phyloP scores from a whole-genome alignment of 2,797 vertebrate species.

The Ceryle rudis region DNA sequence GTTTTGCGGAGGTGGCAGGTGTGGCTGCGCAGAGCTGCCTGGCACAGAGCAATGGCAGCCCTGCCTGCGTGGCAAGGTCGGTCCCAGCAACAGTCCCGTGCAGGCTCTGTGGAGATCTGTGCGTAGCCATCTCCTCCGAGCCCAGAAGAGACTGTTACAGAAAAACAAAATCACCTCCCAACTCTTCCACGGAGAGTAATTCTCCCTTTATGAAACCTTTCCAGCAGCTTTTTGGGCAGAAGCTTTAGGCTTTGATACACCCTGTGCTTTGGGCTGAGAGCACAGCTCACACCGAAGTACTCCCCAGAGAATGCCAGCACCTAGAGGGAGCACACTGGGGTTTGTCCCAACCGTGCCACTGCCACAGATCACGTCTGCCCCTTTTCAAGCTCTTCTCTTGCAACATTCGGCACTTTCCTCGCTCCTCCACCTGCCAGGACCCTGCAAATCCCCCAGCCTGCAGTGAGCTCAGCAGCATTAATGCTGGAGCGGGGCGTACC shows the following conservation, averaged over 20 bases:
- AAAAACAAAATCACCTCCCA: not conserved
- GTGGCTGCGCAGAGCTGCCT: accelerated
- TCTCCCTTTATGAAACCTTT: not conserved
- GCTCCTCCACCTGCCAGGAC: not conserved
- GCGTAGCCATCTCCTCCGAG: accelerated
- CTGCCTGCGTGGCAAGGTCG: accelerated
- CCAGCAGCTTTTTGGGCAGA: not conserved
- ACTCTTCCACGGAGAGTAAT: not conserved
- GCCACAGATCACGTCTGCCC: accelerated
- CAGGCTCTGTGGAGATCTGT: not conserved
- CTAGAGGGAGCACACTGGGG: accelerated
- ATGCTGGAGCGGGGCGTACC: not conserved
- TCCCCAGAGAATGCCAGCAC: not conserved
- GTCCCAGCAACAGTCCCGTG: not conserved
- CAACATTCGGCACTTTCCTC: not conserved
- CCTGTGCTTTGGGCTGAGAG: accelerated
- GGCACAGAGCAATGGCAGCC: not conserved
- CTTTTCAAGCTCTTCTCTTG: not conserved
- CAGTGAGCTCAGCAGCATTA: not conserved
- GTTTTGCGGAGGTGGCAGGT: not conserved
- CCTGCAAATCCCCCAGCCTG: not conserved
- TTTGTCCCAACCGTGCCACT: not conserved
- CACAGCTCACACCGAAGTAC: accelerated
- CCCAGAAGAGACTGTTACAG: not conserved
- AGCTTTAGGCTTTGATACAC: not conserved